Conservation (phyloP, 2,888 invertebrate species). For the Drosophila yooni region DNA sequence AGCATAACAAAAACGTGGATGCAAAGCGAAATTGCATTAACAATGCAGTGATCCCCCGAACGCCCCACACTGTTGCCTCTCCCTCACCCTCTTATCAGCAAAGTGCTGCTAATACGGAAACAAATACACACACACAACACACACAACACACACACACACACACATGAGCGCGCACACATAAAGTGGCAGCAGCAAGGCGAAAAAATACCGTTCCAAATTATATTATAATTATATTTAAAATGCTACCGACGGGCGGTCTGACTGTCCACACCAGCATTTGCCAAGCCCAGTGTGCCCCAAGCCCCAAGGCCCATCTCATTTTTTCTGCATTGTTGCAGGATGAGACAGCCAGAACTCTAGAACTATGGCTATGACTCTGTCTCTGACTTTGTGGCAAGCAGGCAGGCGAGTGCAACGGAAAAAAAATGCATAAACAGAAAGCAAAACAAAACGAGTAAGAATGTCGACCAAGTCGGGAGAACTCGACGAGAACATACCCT, state of each 20-base stretch:
- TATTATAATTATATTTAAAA: slow-evolving; percentile 81
- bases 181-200: slow-evolving; percentile 46
- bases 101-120: slow-evolving; percentile 58
- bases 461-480: neutral
- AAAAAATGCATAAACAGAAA: neutral
- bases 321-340: neutral
- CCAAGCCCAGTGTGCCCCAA: slow-evolving; percentile 1
- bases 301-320: neutral
- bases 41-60: slow-evolving; percentile 62
- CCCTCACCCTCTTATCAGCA: slow-evolving; percentile 37
- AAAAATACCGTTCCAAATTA: slow-evolving; percentile 78
- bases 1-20: slow-evolving; percentile 64
- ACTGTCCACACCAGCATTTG: slow-evolving; percentile 31
- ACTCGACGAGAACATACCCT: neutral
- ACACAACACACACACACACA: slow-evolving; percentile 33
- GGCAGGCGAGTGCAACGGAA: slow-evolving; percentile 28
- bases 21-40: slow-evolving; percentile 77
- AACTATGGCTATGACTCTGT: slow-evolving; percentile 38
- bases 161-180: slow-evolving; percentile 28
- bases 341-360: slow-evolving; percentile 3
- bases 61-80: neutral
- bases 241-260: slow-evolving; percentile 55
- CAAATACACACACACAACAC: slow-evolving; percentile 29
- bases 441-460: neutral
- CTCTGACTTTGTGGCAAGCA: slow-evolving; percentile 34